phyloP scores from a whole-genome alignment of 2,888 invertebrate genomes.

The Helicoverpa assulta region DNA sequence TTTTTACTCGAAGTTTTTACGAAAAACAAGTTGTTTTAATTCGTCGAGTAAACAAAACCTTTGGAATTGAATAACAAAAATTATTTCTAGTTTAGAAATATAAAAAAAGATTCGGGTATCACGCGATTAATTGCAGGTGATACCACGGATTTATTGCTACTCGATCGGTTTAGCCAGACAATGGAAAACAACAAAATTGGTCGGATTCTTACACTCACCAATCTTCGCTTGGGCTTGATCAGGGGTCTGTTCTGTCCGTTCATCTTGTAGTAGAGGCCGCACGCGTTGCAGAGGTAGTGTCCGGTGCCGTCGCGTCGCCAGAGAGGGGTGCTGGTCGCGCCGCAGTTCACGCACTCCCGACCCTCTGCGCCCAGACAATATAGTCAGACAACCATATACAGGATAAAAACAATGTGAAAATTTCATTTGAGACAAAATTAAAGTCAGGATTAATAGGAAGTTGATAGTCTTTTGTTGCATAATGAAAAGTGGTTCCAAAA shows the following conservation, averaged over 20 bases:
- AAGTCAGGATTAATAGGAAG: constrained; percentile 5
- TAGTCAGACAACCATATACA: constrained; percentile 30
- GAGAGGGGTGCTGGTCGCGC: constrained; percentile 99
- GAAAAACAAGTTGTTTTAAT: background rate
- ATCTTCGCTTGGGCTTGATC: constrained; percentile 99
- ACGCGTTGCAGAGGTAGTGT: constrained; percentile 99
- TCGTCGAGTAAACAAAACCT: background rate
- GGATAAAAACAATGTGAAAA: background rate
- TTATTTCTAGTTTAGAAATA: background rate
- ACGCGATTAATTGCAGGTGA: background rate
- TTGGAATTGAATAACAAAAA: background rate
- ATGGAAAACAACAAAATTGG: constrained; percentile 81
- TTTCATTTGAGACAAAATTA: constrained; percentile 27
- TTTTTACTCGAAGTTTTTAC: constrained; percentile 7
- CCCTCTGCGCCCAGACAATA: constrained; percentile 92
- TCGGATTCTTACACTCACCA: constrained; percentile 96
- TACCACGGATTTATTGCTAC: background rate
- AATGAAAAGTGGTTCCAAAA: constrained; percentile 17
- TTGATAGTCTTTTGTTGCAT: background rate
- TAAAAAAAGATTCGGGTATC: background rate
- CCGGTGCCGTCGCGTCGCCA: constrained; percentile 99
- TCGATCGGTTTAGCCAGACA: constrained; percentile 55
- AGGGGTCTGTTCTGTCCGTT: constrained; percentile 99
- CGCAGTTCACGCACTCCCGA: constrained; percentile 99
- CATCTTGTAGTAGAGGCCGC: constrained; percentile 99